Base-by-base conservation (phyloP, 2,888 invertebrate genomes). In the Stictocephala bisonia region DNA sequence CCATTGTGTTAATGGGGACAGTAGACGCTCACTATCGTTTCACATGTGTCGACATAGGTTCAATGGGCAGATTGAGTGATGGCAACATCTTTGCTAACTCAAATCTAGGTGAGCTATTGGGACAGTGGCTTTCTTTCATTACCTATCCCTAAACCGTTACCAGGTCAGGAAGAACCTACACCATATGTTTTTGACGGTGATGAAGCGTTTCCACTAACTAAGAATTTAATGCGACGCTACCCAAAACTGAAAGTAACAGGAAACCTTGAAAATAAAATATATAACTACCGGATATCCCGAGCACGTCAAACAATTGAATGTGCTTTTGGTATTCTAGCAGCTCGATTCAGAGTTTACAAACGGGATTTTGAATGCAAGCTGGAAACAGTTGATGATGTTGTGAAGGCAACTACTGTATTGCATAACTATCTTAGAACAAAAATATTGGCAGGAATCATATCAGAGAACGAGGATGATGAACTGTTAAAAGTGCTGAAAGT, bases 11-110 rank as follows among this genome's bases (percentile, higher is more conserved):
- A 69, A 76, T 81, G 79, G 79, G 78, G 7, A 67, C 72, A 35
- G 79, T 79, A 9, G 80, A 81, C 75, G 79, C 79, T 67, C 72
- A 80, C 68, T 80, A 80, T 74, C 75, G 77, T 70, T 80, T 82
- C 74, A 79, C 74, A 22, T 77, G 73, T 53, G 71, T 78, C 66
- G 78, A 81, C 68, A 78, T 80, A 31, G 80, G 80, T 15, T 77
- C 78, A 35, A 78, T 77, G 76, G 79, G 80, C 31, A 77, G 78
- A 72, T 80, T 80, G 71, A 78, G 77, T 70, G 80, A 81, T 74
- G 78, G 75, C 74, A 78, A 77, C 64, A 75, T 80, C 74, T 81
- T 81, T 72, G 71, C 76, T 53, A 79, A 74, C 71, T 76, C 72
- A 20, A 15, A 35, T 11, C 71, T 81, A 58, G 77, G 76, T 44